Base-by-base conservation (phyloP, 2,888 invertebrate genomes). In the Acronicta psi region DNA sequence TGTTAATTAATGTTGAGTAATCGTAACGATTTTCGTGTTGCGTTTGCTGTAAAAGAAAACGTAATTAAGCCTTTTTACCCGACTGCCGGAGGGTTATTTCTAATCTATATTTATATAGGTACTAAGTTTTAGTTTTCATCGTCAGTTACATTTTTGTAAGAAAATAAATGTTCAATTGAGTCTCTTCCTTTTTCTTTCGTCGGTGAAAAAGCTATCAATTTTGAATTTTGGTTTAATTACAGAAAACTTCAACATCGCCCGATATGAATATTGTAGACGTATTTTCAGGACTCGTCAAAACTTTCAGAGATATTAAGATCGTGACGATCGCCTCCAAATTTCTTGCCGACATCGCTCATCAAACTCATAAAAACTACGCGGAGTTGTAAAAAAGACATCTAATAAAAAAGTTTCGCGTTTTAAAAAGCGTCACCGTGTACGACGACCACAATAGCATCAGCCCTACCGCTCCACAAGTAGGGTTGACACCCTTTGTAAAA, bases 401-500 rank as follows among this genome's bases (percentile, higher is more conserved):
- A 63, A 75, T 66, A 69, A 75, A 75, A 75, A 73, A 62, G 53
- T 60, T 63, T 45, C 25, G 42, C 36, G 29, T 51, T 70, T 72
- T 60, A 58, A 78, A 65, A 69, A 53, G 31, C 61, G 59, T 67
- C 59, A 54, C 53, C 61, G 55, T 66, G 54, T 45, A 49, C 63
- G 58, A 42, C 52, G 73, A 75, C 78, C 75, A 75, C 75, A 77
- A 62, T 62, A 50, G 58, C 44, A 49, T 45, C 63, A 72, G 57
- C 77, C 78, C 65, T 75, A 66, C 44, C 34, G 55, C 58, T 49
- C 50, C 34, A 41, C 44, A 62, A 58, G 53, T 76, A 86, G 84
- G 86, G 84, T 65, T 85, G 85, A 71, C 84, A 83, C 89, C 89
- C 88, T 82, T 81, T 82, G 18, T 59, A 79, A 82, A 82, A 89